phyloP scores from a whole-genome alignment of 2,797 vertebrate species.

The Myotis pilosus region DNA sequence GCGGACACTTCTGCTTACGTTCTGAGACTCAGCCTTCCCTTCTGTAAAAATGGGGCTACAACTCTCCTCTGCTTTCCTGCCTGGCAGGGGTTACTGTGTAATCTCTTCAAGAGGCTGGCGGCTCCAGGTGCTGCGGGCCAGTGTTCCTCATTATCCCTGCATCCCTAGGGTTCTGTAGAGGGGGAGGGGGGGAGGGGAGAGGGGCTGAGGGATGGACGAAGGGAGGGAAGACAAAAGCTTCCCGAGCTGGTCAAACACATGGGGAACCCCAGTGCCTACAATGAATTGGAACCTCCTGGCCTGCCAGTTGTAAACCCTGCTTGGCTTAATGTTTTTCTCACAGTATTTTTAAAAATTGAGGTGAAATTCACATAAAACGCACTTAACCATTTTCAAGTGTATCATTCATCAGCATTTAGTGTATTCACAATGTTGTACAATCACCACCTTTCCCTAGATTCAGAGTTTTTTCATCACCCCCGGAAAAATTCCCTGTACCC shows the following conservation, averaged over 20 bases:
- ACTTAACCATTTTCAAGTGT: not conserved
- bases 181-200: too few species aligned
- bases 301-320: not conserved
- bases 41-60: not conserved
- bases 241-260: not conserved
- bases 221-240: not conserved
- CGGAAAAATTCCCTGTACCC: not conserved
- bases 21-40: not conserved
- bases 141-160: too few species aligned
- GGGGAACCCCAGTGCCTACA: not conserved
- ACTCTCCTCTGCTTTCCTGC: not conserved
- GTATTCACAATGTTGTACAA: not conserved
- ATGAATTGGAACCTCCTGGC: not conserved
- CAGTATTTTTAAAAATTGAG: not conserved
- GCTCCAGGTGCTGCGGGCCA: not conserved
- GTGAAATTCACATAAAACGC: not conserved
- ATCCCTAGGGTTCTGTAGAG: not conserved
- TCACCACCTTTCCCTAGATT: not conserved
- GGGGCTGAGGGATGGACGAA: not conserved
- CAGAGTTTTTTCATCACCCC: not conserved
- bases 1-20: not conserved
- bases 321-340: not conserved
- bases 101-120: not conserved
- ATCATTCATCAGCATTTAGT: not conserved
- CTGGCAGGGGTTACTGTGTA: not conserved